Conservation (phyloP, 2,113 vertebrate species). For the Chrysemys picta region DNA sequence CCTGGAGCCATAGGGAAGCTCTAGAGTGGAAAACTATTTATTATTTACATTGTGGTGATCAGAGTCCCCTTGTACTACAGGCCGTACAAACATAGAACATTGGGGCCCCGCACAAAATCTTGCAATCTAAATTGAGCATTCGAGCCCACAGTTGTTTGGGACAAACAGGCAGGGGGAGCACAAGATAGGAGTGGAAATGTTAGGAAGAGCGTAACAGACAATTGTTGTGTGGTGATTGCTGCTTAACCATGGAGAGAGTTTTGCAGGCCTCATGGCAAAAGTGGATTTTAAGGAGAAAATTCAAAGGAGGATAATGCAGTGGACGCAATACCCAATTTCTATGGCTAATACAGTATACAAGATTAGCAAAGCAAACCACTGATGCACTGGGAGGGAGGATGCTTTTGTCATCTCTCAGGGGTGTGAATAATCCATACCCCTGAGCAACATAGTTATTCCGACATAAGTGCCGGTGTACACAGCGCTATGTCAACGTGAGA, state of each 20-base stretch:
- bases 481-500: too few relatives aligned
- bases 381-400: rapidly evolving
- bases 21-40: rapidly evolving
- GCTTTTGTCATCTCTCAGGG: not conserved
- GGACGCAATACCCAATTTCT: rapidly evolving
- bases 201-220: rapidly evolving
- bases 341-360: rapidly evolving
- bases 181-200: not conserved
- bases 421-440: too few relatives aligned
- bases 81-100: rapidly evolving
- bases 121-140: rapidly evolving
- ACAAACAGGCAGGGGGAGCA: not conserved
- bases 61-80: rapidly evolving
- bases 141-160: rapidly evolving
- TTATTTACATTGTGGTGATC: rapidly evolving
- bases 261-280: not conserved
- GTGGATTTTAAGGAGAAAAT: not conserved
- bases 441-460: too few relatives aligned
- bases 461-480: too few relatives aligned
- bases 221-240: not conserved
- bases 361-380: rapidly evolving
- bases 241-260: rapidly evolving
- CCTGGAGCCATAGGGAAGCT: not conserved
- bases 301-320: not conserved
- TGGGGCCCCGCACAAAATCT: rapidly evolving